Evolutionary conservation across 2,888 invertebrate genomes (phyloP), one percentile per base, ranked within the genome.

Genomic region (Nomada fabriciana): DNA sequence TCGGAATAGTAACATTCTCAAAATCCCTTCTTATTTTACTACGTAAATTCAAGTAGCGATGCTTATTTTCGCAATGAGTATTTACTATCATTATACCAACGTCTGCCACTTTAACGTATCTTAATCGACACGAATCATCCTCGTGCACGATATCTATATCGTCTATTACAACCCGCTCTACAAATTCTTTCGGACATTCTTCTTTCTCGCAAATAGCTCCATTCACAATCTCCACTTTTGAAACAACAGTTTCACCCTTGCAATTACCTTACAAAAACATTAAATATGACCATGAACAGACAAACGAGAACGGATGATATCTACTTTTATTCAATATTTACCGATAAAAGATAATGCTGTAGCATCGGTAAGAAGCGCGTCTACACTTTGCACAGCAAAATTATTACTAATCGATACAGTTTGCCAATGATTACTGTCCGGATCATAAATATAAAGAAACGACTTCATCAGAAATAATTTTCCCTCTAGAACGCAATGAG

Each of bases 381-480:
- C 57, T 10, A 68, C 25, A 9, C 5, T 64, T 15, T 52, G 53
- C 25, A 50, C 53, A n/a, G 2, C 2, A n/a, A 68, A 36, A 55
- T 43, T 20, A 47, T 13, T 25, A 2, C 10, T 13, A 18, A 68
- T 67, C 2, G 1, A 0, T 60, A 81, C 4, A 13, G 52, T 68
- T 10, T 65, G 59, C 92, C 92, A 92, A 1, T 36, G 11, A 70
- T 91, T 72, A 1, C 13, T 20, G 5, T 70, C 20, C 0, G 83
- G 81, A 78, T 88, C 72, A 75, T 90, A 92, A 70, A 90, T 75
- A 65, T 90, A 88, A n/a, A 89, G 72, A 2, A 61, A 65, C 0
- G 91, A 88, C 15, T 86, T 87, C 43, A 87, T 76, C 13, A 92
- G 73, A 11, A 89, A 82, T 20, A 93, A 82, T 25, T 88, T 87